Percentiles rank a stretch among this genome's conserved stretches.
Evolutionary conservation across 1,140 invertebrate species (phyloP).

Genomic region (Pseudoatta argentina): DNA sequence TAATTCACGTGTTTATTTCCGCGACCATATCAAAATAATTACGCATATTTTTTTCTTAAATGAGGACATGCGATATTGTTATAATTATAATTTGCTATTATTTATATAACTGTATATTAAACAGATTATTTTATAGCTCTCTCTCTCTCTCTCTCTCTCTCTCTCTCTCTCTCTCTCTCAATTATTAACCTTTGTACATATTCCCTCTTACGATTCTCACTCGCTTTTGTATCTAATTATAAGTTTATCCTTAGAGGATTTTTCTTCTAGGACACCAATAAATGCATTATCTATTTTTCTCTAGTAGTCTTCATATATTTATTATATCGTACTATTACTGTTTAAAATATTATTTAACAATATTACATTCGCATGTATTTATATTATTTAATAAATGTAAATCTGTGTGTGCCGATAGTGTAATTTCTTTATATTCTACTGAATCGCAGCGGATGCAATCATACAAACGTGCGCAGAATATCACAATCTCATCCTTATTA

Average conservation of each 20-base stretch:
- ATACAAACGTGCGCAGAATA: not conserved
- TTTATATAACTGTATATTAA: not conserved
- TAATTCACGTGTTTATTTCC: slow-evolving; percentile 25
- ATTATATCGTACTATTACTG: not conserved
- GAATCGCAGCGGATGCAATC: not conserved
- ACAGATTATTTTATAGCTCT: not conserved
- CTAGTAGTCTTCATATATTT: not conserved
- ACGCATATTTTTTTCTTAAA: not conserved
- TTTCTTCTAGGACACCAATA: too few relatives aligned
- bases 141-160: not conserved
- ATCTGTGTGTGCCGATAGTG: not conserved
- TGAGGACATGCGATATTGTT: not conserved
- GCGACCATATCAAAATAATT: not conserved
- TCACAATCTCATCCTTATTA: not conserved
- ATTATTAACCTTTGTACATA: too few relatives aligned
- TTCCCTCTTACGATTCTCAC: too few relatives aligned
- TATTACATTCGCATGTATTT: not conserved
- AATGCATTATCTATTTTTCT: too few relatives aligned
- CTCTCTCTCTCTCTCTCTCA: not conserved
- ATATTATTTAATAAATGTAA: not conserved
- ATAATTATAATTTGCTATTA: not conserved
- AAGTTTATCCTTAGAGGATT: too few relatives aligned
- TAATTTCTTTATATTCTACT: not conserved
- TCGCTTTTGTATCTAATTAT: too few relatives aligned
- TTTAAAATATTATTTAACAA: not conserved